These are phyloP conservation scores for Oplegnathus fasciatus DNA, from an alignment of 2,113 vertebrate genomes.

Conservation along the genomic window DNA sequence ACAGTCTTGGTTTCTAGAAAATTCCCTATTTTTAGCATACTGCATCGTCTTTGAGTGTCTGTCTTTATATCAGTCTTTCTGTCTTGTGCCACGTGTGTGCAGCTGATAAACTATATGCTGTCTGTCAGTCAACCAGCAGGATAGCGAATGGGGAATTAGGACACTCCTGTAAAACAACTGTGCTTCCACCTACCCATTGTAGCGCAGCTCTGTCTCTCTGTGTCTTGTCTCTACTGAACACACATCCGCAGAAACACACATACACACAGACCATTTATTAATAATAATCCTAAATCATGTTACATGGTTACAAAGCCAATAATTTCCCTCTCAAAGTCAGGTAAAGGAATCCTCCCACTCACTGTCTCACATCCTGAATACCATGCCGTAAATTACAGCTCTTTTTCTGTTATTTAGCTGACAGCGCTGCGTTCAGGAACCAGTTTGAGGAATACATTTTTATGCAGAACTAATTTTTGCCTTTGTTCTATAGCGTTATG, in stretches of 20 bases:
- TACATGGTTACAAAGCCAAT: constrained; percentile 27
- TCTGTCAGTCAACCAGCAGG: constrained; percentile 35
- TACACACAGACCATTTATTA: background rate
- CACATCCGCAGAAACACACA: background rate
- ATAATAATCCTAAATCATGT: constrained; percentile 29
- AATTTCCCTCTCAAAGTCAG: constrained; percentile 28
- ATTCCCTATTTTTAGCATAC: background rate
- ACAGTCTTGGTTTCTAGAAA: constrained; percentile 21
- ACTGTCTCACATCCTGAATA: constrained; percentile 26
- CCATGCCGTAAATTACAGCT: constrained; percentile 7
- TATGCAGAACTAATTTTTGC: constrained; percentile 35
- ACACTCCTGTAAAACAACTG: background rate
- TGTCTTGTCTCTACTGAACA: background rate
- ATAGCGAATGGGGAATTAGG: constrained; percentile 5
- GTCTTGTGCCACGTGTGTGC: background rate
- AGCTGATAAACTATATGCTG: constrained; percentile 24
- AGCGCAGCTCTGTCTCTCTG: background rate
- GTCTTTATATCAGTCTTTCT: constrained; percentile 6
- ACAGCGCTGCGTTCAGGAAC: constrained; percentile 23
- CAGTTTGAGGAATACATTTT: constrained; percentile 25
- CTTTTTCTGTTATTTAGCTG: constrained; percentile 17
- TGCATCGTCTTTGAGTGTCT: constrained; percentile 19
- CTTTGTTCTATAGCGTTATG: constrained; percentile 31
- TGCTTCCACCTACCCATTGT: background rate
- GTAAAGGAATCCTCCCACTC: constrained; percentile 44